phyloP scores from a whole-genome alignment of 2,797 vertebrate species.

The Ataeniobius toweri region DNA sequence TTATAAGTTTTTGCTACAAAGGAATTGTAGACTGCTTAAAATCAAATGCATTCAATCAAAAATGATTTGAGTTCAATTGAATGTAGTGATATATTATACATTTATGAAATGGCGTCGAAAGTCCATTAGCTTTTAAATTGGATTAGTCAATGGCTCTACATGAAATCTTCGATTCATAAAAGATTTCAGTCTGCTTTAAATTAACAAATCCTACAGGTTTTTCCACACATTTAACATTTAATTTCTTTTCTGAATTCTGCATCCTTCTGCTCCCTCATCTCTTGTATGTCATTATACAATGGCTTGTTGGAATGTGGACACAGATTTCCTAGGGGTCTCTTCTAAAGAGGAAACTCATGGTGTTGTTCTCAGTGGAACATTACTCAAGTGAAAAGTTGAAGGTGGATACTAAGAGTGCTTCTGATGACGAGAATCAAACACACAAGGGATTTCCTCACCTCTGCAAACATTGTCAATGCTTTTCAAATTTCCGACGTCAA shows the following conservation, averaged over 20 bases:
- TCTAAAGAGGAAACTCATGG: conserved; percentile 5
- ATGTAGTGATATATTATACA: conserved; percentile 25
- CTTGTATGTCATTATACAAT: conserved; percentile 26
- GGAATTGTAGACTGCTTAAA: conserved; percentile 14
- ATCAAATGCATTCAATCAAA: conserved; percentile 33
- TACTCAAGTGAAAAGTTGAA: conserved; percentile 18
- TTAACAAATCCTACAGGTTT: neutral
- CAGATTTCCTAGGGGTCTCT: conserved; percentile 12
- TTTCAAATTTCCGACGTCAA: neutral
- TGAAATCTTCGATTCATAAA: conserved; percentile 10
- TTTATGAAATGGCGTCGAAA: conserved; percentile 22
- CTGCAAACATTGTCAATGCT: neutral
- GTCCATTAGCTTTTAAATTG: conserved; percentile 9
- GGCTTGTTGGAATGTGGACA: conserved; percentile 15
- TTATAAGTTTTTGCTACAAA: conserved; percentile 19
- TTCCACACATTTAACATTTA: neutral
- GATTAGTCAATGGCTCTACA: conserved; percentile 16
- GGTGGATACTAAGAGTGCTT: conserved; percentile 12
- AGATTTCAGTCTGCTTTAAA: conserved; percentile 1
- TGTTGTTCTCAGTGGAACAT: conserved; percentile 5
- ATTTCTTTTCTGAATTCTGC: conserved; percentile 6
- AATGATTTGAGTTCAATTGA: conserved; percentile 35
- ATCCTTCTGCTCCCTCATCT: conserved; percentile 1
- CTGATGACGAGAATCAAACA: conserved; percentile 2
- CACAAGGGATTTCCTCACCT: conserved; percentile 1